These are phyloP conservation scores for Pterostichus niger DNA, from an alignment of 2,888 invertebrate species.

Conservation along the genomic window DNA sequence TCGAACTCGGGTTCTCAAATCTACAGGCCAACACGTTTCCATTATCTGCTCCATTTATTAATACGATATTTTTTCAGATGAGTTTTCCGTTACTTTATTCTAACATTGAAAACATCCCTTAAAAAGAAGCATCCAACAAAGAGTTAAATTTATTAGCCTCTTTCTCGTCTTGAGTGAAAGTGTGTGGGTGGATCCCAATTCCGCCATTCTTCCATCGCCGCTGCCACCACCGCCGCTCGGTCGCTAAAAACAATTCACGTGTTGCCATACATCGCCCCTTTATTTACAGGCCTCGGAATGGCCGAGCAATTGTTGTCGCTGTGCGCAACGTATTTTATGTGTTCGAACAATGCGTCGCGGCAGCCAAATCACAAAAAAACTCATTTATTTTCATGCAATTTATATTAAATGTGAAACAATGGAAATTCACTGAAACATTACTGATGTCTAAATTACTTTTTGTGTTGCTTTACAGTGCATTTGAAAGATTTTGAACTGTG, in stretches of 20 bases:
- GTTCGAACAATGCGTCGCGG: conserved; percentile 37
- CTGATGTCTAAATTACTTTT: not conserved
- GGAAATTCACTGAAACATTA: conserved; percentile 5
- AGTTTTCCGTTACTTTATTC: too few relatives aligned
- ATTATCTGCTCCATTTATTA: too few relatives aligned
- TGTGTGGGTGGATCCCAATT: not conserved
- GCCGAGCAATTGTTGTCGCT: conserved; percentile 42
- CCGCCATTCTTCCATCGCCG: conserved; percentile 9
- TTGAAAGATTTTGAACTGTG: not conserved
- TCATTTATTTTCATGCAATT: conserved; percentile 47
- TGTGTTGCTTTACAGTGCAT: not conserved
- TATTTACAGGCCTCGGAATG: conserved; percentile 38
- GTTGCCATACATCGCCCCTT: conserved; percentile 49
- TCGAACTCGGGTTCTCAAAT: too few relatives aligned
- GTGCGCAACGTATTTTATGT: conserved; percentile 39
- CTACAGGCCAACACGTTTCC: too few relatives aligned
- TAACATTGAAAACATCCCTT: too few relatives aligned
- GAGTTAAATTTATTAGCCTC: conserved; percentile 15
- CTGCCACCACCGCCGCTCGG: not conserved
- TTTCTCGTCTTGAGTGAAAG: conserved; percentile 32
- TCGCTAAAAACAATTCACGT: conserved; percentile 52
- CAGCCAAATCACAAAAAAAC: conserved; percentile 16
- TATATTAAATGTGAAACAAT: conserved; percentile 48
- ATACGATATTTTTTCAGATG: too few relatives aligned
- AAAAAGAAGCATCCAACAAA: not conserved